Base-by-base conservation (phyloP, 2,797 vertebrate genomes). In the Ptychadena robeensis region DNA sequence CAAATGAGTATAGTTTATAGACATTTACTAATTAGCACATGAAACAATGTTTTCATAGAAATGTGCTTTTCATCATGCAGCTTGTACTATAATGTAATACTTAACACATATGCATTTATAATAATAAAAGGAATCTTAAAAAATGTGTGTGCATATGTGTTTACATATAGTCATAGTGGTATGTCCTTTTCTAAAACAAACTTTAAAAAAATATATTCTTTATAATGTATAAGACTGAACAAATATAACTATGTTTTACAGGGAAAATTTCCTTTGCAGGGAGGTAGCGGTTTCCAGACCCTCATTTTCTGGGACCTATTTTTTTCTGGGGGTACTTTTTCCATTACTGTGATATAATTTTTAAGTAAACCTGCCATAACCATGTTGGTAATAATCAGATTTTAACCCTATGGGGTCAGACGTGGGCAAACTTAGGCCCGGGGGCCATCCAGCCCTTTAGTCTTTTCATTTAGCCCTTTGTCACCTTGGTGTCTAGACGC, bases 21-120 rank as follows among this genome's bases (percentile, higher is more conserved):
- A 85, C 82, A 32, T 85, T 76, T 85, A 80, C 78, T 80, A 85
- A 85, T 85, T 85, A 85, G 82, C 82, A 85, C 82, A 85, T 85
- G 82, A 85, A 85, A 80, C 82, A 85, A 80, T 85, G 82, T 80
- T 85, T 81, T 85, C 71, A 75, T 81, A 85, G 83, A 85, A 85
- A 80, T 76, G 78, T 80, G 83, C 78, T 85, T 85, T 85, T 85
- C 83, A 85, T 85, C 83, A 85, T 80, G 27, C 35, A 57, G 53
- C 71, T 81, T 79, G 70, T 65, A 31, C 64, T 76, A 85, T 34
- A 80, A 69, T 85, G 83, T 85, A 85, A 85, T 85, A 81, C 83
- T 81, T 76, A 74, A 44, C 65, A 80, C 66, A 48, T 76, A 80
- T 73, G 83, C 77, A 73, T 85, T 85, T 85, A 80, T 75, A 81